Conservation (phyloP, 2,888 invertebrate species). For the Sphecodes monilicornis region DNA sequence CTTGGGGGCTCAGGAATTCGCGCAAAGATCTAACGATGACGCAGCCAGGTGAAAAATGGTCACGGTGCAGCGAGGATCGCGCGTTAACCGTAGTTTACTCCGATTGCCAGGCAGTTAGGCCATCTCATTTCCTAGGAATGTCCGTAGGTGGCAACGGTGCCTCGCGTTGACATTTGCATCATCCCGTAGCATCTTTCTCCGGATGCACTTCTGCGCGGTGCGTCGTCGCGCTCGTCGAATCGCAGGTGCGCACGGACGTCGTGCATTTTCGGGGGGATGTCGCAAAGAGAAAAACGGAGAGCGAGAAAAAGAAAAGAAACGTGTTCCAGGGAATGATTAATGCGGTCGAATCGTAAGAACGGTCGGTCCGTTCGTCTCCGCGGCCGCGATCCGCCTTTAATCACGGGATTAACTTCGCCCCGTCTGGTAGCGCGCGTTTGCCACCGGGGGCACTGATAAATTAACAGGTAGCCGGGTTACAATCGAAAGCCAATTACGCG, state of each 20-base stretch:
- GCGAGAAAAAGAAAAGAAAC: not conserved
- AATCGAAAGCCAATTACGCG: constrained; percentile 28
- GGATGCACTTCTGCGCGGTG: not conserved
- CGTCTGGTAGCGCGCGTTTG: constrained; percentile 16
- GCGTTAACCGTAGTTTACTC: not conserved
- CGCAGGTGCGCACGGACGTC: not conserved
- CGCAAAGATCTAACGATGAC: not conserved
- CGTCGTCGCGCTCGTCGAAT: not conserved
- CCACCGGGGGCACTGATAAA: constrained; percentile 18
- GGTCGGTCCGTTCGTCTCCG: not conserved
- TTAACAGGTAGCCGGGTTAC: constrained; percentile 34
- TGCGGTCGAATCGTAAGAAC: constrained; percentile 28
- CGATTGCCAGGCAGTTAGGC: constrained; percentile 10
- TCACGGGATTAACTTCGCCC: constrained; percentile 34
- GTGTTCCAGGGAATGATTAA: constrained; percentile 32
- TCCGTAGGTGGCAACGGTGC: constrained; percentile 40
- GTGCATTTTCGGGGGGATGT: not conserved
- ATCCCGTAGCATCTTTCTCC: constrained; percentile 13
- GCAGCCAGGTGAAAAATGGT: not conserved
- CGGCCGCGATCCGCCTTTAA: constrained; percentile 15
- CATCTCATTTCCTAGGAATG: constrained; percentile 41
- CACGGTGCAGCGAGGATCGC: constrained; percentile 1
- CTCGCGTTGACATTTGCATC: constrained; percentile 43
- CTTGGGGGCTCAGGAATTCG: not conserved
- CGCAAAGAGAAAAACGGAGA: not conserved